These are phyloP conservation scores for Andrena dorsata DNA, from an alignment of 2,888 invertebrate genomes.

Conservation along the genomic window DNA sequence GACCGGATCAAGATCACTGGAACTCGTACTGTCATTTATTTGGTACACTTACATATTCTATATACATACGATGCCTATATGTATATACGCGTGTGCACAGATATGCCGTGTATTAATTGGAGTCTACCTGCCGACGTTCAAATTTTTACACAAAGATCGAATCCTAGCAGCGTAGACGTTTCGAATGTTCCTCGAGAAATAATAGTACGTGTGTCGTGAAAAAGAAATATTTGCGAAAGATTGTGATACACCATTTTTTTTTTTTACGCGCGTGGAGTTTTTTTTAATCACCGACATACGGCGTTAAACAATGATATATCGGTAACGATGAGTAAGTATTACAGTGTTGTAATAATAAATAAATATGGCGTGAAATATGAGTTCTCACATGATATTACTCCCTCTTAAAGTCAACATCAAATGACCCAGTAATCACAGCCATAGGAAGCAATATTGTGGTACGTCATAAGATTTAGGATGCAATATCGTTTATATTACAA, in stretches of 20 bases:
- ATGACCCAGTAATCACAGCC: constrained; percentile 83
- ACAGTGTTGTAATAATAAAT: constrained; percentile 69
- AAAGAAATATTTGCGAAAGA: constrained; percentile 25
- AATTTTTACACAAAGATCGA: constrained; percentile 11
- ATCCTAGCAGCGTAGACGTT: constrained; percentile 32
- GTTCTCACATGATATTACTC: constrained; percentile 83
- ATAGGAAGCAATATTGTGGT: constrained; percentile 83
- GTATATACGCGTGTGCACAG: constrained; percentile 24
- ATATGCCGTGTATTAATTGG: constrained; percentile 6
- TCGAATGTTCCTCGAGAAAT: constrained; percentile 16
- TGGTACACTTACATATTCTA: constrained; percentile 7
- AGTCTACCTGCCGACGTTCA: constrained; percentile 11
- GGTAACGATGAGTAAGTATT: constrained; percentile 60
- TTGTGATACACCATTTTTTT: constrained; percentile 19
- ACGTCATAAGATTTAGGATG: constrained; percentile 66
- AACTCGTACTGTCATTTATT: constrained; percentile 22
- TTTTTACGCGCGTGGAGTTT: constrained; percentile 16
- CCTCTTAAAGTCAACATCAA: constrained; percentile 84
- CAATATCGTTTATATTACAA: constrained; percentile 67
- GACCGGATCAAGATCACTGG: constrained; percentile 12
- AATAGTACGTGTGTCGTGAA: constrained; percentile 21
- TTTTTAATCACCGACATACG: constrained; percentile 8
- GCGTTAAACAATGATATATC: constrained; percentile 51
- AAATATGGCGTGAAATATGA: constrained; percentile 83
- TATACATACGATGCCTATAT: constrained; percentile 37